Evolutionary conservation across 2,797 vertebrate genomes (phyloP).

Genomic region (Petrocephalus schoutedeni): DNA sequence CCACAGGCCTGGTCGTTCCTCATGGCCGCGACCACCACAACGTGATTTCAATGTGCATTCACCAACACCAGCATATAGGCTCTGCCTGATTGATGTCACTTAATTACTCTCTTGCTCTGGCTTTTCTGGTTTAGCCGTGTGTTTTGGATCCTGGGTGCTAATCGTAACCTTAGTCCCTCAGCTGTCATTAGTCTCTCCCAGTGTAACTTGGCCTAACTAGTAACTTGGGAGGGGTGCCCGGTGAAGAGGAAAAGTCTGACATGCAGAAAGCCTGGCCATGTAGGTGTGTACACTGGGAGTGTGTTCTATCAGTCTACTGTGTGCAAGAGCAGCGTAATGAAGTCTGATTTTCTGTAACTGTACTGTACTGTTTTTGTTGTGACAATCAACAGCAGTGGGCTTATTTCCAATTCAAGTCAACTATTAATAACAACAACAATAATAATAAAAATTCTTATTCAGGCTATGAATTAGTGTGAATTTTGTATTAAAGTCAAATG

Average conservation of each 20-base stretch:
- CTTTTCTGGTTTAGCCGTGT: neutral
- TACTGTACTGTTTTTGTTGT: neutral
- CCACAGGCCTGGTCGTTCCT: neutral
- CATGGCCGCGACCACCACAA: neutral
- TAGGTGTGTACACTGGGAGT: neutral
- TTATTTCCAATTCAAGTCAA: neutral
- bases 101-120: neutral
- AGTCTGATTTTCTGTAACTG: neutral
- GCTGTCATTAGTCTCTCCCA: neutral
- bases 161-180: neutral
- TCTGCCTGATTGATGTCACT: neutral
- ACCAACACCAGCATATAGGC: neutral
- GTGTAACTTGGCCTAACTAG: neutral
- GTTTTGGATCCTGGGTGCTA: neutral
- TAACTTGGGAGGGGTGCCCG: neutral
- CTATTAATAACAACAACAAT: neutral
- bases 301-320: too few relatives aligned
- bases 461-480: too few relatives aligned
- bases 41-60: neutral
- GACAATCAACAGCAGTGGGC: neutral
- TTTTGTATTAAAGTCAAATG: neutral
- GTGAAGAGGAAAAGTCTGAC: neutral
- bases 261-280: neutral
- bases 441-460: neutral
- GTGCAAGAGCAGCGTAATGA: neutral